Evolutionary conservation across 2,113 vertebrate species (phyloP), one percentile per base, ranked within the genome.

Genomic region (Scartelaos histophorus): DNA sequence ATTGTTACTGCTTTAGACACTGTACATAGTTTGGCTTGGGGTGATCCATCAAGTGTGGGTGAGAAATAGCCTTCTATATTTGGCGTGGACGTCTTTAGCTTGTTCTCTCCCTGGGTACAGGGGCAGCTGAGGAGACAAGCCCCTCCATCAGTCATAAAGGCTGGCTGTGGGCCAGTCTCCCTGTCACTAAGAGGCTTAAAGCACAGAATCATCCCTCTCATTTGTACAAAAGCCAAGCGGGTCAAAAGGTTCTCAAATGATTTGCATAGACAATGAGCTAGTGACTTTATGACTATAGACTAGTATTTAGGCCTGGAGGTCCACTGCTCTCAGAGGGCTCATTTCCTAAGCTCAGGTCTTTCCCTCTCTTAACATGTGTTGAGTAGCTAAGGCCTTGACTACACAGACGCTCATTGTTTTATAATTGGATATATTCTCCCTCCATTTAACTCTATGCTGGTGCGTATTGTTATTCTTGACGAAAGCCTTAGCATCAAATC

Each of bases 21-120:
- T 92, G 91, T 86, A 85, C 94, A 95, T 94, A 94, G 94, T 95
- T 95, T 95, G 92, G 91, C 92, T 96, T 94, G 89, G 81, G 77
- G 89, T 94, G 95, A 96, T 95, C 95, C 94, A 95, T 95, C 94
- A 95, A 88, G 74, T 90, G 84, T 86, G 94, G 93, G 95, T 96
- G 95, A 95, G 94, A 97, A 97, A 96, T 96, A 95, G 90, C 92
- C 90, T 95, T 95, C 96, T 97, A 97, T 95, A 96, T 96, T 97
- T 95, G 95, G 92, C 85, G 73, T 66, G 80, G 79, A 84, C 88
- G 82, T 90, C 82, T 85, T 88, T 90, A 88, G 88, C 84, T 77
- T 87, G 82, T 83, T 82, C 87, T 88, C 86, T 92, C 83, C 70
- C 75, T 76, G 83, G 87, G 84, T 88, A 76, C 76, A 83, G 76